Evolutionary conservation across 2,888 invertebrate species (phyloP).

Genomic region (Drosophila demipolita): DNA sequence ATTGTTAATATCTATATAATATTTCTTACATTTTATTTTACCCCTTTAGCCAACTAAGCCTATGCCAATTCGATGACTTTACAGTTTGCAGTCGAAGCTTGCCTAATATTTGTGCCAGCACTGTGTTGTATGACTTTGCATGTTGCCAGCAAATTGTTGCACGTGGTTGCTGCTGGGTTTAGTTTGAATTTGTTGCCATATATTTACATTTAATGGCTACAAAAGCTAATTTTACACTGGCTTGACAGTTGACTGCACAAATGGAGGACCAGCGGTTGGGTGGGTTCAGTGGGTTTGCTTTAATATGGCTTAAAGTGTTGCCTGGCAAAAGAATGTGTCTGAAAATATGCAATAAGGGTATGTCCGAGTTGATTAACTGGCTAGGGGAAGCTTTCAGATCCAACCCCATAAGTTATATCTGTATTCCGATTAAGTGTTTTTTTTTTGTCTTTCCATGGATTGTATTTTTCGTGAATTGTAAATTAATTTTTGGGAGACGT

Average conservation of each 20-base stretch:
- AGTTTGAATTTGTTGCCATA: conserved; percentile 38
- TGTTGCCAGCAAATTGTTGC: conserved; percentile 65
- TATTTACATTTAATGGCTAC: conserved; percentile 57
- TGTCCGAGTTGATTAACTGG: not conserved
- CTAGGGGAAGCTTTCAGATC: not conserved
- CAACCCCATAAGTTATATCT: not conserved
- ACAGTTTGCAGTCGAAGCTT: conserved; percentile 8
- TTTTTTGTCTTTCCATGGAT: conserved; percentile 1
- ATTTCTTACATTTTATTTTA: no score
- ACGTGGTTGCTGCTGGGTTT: conserved; percentile 41
- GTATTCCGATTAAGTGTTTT: conserved; percentile 3
- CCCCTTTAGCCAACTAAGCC: conserved; percentile 6
- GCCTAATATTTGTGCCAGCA: conserved; percentile 42
- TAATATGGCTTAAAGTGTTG: conserved; percentile 28
- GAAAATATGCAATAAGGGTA: not conserved
- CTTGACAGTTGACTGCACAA: conserved; percentile 70
- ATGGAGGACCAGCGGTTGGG: not conserved
- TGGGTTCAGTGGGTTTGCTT: conserved; percentile 5
- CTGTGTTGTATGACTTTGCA: conserved; percentile 63
- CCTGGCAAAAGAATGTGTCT: conserved; percentile 2
- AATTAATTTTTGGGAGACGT: conserved; percentile 58
- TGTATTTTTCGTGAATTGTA: conserved; percentile 40
- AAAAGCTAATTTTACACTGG: conserved; percentile 69
- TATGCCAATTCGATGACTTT: conserved; percentile 10
- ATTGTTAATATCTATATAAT: not conserved